A percentile compares a stretch with the other conserved stretches of the same genome.
Conservation (phyloP, 2,797 vertebrate genomes). For the Sebastes taczanowskii region DNA sequence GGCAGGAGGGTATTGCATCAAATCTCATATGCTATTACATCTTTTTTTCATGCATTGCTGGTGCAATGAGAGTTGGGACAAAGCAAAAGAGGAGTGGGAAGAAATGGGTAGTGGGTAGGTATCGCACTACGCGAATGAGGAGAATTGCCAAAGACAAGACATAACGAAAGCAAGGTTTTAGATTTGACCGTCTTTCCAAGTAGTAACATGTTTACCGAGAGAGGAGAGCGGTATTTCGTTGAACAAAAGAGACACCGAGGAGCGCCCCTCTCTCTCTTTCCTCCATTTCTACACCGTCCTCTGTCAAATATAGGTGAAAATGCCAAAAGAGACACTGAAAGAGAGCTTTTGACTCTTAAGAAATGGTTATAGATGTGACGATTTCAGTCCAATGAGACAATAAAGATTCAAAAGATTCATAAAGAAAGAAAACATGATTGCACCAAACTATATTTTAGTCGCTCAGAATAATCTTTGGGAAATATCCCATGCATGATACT, state of each 20-base stretch:
- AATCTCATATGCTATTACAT: conserved; percentile 38
- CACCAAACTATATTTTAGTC: background rate
- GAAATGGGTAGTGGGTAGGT: background rate
- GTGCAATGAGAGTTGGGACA: background rate
- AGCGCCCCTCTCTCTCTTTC: background rate
- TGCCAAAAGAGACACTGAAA: background rate
- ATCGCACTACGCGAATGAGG: background rate
- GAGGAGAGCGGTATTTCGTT: background rate
- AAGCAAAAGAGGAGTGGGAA: background rate
- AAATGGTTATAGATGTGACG: background rate
- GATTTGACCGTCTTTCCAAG: background rate
- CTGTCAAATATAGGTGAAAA: too few species aligned
- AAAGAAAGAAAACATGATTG: background rate
- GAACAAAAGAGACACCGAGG: background rate
- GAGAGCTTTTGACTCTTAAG: background rate
- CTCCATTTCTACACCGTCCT: background rate
- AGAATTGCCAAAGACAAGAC: background rate
- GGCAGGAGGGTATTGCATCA: conserved; percentile 32
- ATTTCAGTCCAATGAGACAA: background rate
- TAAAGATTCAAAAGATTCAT: background rate
- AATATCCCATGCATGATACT: conserved; percentile 4
- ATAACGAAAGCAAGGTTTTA: background rate
- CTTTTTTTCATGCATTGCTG: conserved; percentile 22
- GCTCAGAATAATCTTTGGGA: background rate
- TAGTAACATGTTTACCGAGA: background rate